Percentiles rank a stretch among this genome's conserved stretches.
Evolutionary conservation across 2,113 vertebrate species (phyloP).

Genomic region (Mormyrus iriodes): DNA sequence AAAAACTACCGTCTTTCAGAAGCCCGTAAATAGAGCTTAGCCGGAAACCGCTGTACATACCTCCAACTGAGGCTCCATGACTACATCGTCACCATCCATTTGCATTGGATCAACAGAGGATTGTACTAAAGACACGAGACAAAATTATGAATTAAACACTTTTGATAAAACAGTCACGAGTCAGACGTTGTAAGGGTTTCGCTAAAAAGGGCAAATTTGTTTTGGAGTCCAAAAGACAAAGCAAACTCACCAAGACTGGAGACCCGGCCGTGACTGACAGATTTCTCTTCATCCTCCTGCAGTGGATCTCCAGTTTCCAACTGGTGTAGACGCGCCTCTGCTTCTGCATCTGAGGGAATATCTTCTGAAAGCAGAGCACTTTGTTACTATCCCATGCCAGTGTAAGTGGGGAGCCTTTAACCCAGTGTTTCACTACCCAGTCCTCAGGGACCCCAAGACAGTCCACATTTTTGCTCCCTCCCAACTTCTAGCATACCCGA

Average conservation of each 20-base stretch:
- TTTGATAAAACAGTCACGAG: not conserved
- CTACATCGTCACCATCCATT: slow-evolving; percentile 41
- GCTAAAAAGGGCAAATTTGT: not conserved
- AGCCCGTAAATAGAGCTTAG: not conserved
- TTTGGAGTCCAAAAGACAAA: not conserved
- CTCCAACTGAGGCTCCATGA: slow-evolving; percentile 36
- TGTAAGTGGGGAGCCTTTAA: not conserved
- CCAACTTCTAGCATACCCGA: not conserved
- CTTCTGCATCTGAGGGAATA: slow-evolving; percentile 80
- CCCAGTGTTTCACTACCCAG: not conserved
- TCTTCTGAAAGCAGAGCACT: slow-evolving; percentile 62
- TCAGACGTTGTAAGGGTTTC: not conserved
- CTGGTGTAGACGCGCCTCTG: slow-evolving; percentile 63
- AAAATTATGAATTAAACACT: not conserved
- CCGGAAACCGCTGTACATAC: slow-evolving; percentile 28
- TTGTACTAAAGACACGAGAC: slow-evolving; percentile 39
- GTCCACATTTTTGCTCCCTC: not conserved
- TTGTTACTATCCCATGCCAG: not conserved
- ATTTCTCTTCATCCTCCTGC: slow-evolving; percentile 50
- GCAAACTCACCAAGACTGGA: slow-evolving; percentile 48
- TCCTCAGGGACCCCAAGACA: not conserved
- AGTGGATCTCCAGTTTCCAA: slow-evolving; percentile 15
- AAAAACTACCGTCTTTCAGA: not conserved
- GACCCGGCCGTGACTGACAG: slow-evolving; percentile 43
- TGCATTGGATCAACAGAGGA: slow-evolving; percentile 34